phyloP scores from a whole-genome alignment of 2,888 invertebrate genomes.

The Zaprionus bogoriensis region DNA sequence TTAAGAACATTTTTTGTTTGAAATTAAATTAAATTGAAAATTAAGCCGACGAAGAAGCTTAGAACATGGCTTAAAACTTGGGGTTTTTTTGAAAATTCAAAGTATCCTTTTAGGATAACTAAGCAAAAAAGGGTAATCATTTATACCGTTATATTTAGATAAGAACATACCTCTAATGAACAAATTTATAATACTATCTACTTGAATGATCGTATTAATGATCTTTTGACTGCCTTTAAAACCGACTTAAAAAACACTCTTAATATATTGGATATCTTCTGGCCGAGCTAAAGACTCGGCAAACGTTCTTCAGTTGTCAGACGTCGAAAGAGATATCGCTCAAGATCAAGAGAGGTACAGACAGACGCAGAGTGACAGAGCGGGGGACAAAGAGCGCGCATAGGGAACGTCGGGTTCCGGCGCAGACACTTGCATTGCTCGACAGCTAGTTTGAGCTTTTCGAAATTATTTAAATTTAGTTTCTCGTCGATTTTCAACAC shows the following conservation, averaged over 20 bases:
- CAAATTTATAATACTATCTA: background rate
- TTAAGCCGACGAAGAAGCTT: too few species aligned
- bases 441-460: slow-evolving; percentile 51
- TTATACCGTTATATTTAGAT: too few species aligned
- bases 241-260: background rate
- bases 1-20: too few species aligned
- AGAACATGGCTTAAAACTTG: too few species aligned
- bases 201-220: background rate
- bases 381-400: background rate
- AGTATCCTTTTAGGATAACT: too few species aligned
- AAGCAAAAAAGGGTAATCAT: too few species aligned
- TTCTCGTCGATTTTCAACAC: slow-evolving; percentile 71
- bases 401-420: background rate
- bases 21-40: too few species aligned
- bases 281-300: background rate
- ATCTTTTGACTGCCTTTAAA: background rate
- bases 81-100: too few species aligned
- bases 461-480: slow-evolving; percentile 73
- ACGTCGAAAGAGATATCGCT: background rate
- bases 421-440: slow-evolving; percentile 10
- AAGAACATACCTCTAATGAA: background rate
- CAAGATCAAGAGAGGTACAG: background rate
- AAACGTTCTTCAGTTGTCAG: background rate
- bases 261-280: background rate
- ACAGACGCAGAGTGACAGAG: too few species aligned